phyloP scores from a whole-genome alignment of 2,113 vertebrate species.

The Pomatostomus ruficeps region DNA sequence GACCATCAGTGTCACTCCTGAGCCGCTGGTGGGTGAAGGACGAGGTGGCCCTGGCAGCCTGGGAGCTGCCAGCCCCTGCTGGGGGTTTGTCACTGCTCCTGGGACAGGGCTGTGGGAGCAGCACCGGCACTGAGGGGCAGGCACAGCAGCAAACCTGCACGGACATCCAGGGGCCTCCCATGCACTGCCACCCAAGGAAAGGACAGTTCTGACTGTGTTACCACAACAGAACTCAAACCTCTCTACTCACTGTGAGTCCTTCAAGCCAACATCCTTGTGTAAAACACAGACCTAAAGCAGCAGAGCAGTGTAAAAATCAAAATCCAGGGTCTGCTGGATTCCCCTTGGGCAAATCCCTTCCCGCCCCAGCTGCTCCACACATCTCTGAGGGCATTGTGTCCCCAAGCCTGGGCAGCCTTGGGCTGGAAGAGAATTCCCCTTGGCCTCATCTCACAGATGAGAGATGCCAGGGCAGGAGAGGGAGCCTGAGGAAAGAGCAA shows the following conservation, averaged over 20 bases:
- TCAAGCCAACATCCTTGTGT: fast-evolving
- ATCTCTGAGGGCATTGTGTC: neutral
- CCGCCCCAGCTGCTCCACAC: fast-evolving
- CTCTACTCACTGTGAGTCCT: fast-evolving
- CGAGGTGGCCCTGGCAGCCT: fast-evolving
- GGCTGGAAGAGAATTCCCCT: neutral
- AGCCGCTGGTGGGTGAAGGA: neutral
- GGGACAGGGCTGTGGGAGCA: fast-evolving
- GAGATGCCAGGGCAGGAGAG: neutral
- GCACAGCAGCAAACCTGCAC: fast-evolving
- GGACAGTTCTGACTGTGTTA: fast-evolving
- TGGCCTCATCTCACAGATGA: neutral
- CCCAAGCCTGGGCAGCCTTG: fast-evolving
- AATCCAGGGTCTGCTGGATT: neutral
- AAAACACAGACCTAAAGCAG: neutral
- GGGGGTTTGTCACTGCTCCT: neutral
- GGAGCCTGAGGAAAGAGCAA: neutral
- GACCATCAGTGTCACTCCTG: neutral
- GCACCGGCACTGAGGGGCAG: neutral
- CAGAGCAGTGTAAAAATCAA: neutral
- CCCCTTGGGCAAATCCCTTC: neutral
- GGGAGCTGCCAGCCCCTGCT: neutral
- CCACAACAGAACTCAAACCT: neutral
- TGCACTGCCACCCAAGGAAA: neutral
- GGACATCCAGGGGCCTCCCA: neutral